Evolutionary conservation across 2,113 vertebrate species (phyloP), one percentile per base, ranked within the genome.

Genomic region (Phalacrocorax carbo): DNA sequence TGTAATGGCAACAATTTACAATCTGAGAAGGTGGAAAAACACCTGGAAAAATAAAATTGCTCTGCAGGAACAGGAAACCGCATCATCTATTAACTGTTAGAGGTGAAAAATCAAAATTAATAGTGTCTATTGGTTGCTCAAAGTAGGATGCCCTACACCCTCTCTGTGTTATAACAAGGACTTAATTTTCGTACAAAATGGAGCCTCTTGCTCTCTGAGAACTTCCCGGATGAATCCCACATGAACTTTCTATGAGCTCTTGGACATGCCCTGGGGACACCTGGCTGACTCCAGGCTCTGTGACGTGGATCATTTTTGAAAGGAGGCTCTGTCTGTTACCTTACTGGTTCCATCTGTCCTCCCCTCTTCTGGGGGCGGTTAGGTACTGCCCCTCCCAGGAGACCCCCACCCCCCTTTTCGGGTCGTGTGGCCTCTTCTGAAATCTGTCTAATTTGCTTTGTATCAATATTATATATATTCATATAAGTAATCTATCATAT

Each of bases 401-500:
- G 15, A 4, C 14, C 23, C 4, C 2, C 46, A 7, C 7, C 7
- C 7, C 4, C 17, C 15, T 62, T 62, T 85, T 72, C 80, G 48
- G 23, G 26, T 77, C 32, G 21, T 16, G 21, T 65, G 15, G 1
- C 9, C 12, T 11, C 7, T 86, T 80, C 23, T 81, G n/a, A 77
- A 90, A 66, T 48, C 25, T 54, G 27, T 70, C 19, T 62, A 68
- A 36, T 77, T 94, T 0, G 2, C 25, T 93, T 77, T 9, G 2
- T 64, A 42, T 10, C 0, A 0, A n/a, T 66, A n/a, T 38, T 46
- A 19, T 32, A 30, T 57, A 34, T 30, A 51, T 38, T 88, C 15
- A 25, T 48, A 5, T 3, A 75, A 76, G 14, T 55, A 75, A 76
- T 18, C 26, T 34, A 3, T 49, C 4, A 0, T 60, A 64, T 49